Evolutionary conservation across 2,113 vertebrate species (phyloP).

Genomic region (Neodon shergylaensis): DNA sequence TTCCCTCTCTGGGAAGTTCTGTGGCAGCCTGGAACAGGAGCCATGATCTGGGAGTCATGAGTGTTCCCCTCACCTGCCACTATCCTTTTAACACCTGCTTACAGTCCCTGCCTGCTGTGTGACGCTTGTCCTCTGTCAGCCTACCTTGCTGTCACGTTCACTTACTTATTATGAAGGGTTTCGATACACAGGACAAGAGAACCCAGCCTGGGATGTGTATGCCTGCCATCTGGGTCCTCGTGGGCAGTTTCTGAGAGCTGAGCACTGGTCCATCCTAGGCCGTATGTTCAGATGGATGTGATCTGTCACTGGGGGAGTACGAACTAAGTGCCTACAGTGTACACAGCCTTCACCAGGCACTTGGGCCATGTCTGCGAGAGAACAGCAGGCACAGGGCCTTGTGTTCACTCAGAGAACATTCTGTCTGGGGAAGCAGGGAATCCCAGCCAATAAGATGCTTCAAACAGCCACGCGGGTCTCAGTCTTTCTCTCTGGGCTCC

Average conservation of each 20-base stretch:
- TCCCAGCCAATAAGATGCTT: background rate
- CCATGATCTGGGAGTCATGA: background rate
- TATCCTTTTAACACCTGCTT: background rate
- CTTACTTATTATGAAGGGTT: slow-evolving; percentile 1
- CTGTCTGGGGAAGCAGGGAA: background rate
- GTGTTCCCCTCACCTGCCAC: background rate
- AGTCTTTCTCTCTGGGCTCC: background rate
- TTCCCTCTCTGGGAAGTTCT: background rate
- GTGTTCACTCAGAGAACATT: background rate
- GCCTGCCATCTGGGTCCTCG: background rate
- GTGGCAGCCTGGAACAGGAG: background rate
- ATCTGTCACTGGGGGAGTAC: background rate
- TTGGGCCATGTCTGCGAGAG: background rate
- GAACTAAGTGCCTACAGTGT: background rate
- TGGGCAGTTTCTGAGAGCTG: background rate
- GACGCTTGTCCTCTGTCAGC: background rate
- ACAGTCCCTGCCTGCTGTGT: background rate
- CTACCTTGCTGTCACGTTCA: background rate
- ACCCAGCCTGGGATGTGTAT: too few species aligned
- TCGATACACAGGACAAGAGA: background rate
- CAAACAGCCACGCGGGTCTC: background rate
- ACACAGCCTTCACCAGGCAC: background rate
- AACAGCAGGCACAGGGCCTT: background rate
- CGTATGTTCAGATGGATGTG: too few species aligned
- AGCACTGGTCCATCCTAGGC: background rate